Base-by-base conservation (phyloP, 1,140 invertebrate genomes). In the Bombus confusus region DNA sequence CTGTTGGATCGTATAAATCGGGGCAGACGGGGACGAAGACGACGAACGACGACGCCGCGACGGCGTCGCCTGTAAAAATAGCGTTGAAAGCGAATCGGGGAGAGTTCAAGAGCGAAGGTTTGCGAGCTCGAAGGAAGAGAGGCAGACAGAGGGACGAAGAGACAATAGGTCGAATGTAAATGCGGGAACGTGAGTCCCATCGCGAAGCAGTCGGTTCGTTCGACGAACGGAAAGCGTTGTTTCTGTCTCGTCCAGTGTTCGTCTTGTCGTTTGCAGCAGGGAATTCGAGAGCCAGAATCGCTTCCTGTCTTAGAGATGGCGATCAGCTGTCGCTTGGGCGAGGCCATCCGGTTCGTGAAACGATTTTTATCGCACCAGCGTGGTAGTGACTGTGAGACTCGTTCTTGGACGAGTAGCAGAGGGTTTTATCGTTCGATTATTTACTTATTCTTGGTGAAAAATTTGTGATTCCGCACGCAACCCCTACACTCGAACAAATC, bases 121-220 rank as follows among this genome's bases (percentile, higher is more conserved):
- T 92, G 81, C 69, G 78, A 59, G 75, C 86, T 90, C 85, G 88
- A 91, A 89, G 86, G 83, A 88, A 91, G 87, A 89, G 87, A 90
- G 62, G n/a, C 22, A 90, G 66, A 86, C 75, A 41, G 82, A 85
- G 85, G 86, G 88, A 91, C 91, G 88, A 84, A 93, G 92, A 94
- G 91, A 94, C 93, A 94, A 95, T 95, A 93, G 93, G 93, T 93
- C 91, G 93, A 94, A 95, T 95, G 93, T 93, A 94, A 95, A 94
- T 95, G 93, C 91, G 81, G 79, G 91, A 92, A 95, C 93, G 94
- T 94, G 94, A 94, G 90, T 91, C 88, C 88, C 92, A 94, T 94
- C 90, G 85, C 90, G 92, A 94, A 94, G 86, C 87, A 80, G 69
- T 82, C 22, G 71, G 85, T 86, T 90, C 78, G 87, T 92, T 90